Percentiles rank a stretch among this genome's conserved stretches.
Evolutionary conservation across 2,888 invertebrate species (phyloP).

Genomic region (Dryomyza anilis): DNA sequence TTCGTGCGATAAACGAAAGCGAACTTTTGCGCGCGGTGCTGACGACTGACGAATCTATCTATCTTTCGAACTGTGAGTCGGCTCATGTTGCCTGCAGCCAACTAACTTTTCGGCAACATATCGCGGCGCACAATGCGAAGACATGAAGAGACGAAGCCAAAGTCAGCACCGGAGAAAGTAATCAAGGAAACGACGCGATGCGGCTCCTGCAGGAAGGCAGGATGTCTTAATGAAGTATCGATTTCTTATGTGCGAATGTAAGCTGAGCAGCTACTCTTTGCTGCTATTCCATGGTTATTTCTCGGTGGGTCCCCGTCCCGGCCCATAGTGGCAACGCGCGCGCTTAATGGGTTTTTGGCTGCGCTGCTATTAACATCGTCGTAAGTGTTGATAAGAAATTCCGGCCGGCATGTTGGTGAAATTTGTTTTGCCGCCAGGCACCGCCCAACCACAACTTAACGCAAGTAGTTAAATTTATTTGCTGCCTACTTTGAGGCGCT

Average conservation of each 20-base stretch:
- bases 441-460: too few species aligned
- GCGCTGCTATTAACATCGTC: neutral
- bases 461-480: too few species aligned
- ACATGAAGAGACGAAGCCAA: too few species aligned
- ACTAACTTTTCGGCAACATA: constrained; percentile 13
- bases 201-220: constrained; percentile 6
- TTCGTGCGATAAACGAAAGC: constrained; percentile 35
- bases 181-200: constrained; percentile 10
- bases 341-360: neutral
- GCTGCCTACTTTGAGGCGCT: too few species aligned
- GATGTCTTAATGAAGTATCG: constrained; percentile 43
- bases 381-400: constrained; percentile 7
- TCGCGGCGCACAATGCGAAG: too few species aligned
- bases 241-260: constrained; percentile 31
- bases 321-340: neutral
- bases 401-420: neutral
- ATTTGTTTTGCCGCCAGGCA: neutral
- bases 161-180: too few species aligned
- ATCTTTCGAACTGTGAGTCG: too few species aligned
- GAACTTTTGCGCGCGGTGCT: neutral
- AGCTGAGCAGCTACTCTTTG: neutral
- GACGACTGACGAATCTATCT: constrained; percentile 6
- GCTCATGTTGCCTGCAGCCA: neutral
- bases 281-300: neutral
- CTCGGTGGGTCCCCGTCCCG: neutral